Evolutionary conservation across 2,888 invertebrate species (phyloP).

Genomic region (Paralinhomoeus sp.): DNA sequence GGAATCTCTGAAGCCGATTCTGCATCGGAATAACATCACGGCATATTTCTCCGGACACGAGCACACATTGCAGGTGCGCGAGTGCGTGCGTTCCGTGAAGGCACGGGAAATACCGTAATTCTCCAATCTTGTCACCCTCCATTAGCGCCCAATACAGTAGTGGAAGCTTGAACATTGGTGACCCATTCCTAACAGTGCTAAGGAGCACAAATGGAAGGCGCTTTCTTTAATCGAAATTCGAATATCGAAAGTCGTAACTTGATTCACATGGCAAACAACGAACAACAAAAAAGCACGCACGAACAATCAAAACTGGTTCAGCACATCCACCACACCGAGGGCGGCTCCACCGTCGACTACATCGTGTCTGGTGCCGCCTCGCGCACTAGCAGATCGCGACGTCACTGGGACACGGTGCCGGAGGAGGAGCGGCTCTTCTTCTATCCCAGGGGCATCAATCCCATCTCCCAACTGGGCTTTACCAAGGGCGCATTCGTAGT

Average conservation of each 20-base stretch:
- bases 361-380: slow-evolving; percentile 30
- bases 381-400: slow-evolving; percentile 24
- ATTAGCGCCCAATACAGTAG: background rate
- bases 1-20: slow-evolving; percentile 26
- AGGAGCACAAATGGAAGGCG: too few species aligned
- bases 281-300: too few species aligned
- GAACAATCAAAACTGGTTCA: too few species aligned
- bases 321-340: too few species aligned
- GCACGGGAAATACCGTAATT: too few species aligned
- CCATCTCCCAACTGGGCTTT: slow-evolving; percentile 17
- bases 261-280: too few species aligned
- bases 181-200: too few species aligned
- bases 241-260: too few species aligned
- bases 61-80: slow-evolving; percentile 29
- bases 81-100: too few species aligned
- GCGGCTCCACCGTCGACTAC: slow-evolving; percentile 26
- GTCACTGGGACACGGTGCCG: slow-evolving; percentile 23
- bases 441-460: slow-evolving; percentile 23
- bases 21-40: slow-evolving; percentile 28
- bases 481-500: slow-evolving; percentile 25
- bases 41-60: slow-evolving; percentile 34
- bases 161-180: too few species aligned
- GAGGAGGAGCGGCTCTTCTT: slow-evolving; percentile 17
- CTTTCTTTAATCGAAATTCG: too few species aligned
- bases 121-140: too few species aligned